Base-by-base conservation (phyloP, 2,113 vertebrate genomes). In the Rhadina sibilatrix region DNA sequence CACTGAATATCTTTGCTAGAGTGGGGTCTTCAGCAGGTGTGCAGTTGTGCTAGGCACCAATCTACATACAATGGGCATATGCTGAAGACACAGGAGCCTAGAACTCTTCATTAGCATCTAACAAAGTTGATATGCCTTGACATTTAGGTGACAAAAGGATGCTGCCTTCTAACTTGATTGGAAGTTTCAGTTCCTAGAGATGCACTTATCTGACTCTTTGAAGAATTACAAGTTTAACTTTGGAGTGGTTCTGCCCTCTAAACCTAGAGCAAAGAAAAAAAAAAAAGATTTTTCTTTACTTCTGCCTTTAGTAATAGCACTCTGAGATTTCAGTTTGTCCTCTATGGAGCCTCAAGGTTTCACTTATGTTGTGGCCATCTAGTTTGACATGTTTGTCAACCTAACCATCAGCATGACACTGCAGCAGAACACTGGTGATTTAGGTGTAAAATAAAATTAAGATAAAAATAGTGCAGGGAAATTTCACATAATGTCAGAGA, bases 401-500 rank as follows among this genome's bases (percentile, higher is more conserved):
- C 33, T 59, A 46, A 63, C 69, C 14, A 69, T 38, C 46, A 75
- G 37, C 54, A 37, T 49, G 44, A 72, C 64, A 37, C 20, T 82
- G 24, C 23, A 89, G 31, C 25, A 63, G 65, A 88, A 54, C 12
- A 10, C n/a, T 61, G 52, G 12, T 83, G 38, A 83, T 68, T 87
- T 56, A 52, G 17, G 33, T 49, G 30, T 52, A 70, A 95, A 74
- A 87, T 21, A 53, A 85, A 94, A 77, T 13, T 16, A 83, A 74
- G 35, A 19, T 44, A 70, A 90, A 86, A 63, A 33, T 56, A 66
- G 40, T 82, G 19, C 53, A 56, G 35, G 25, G 28, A 69, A 79
- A 84, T 79, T 75, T 85, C 77, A 78, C 24, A 30, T 82, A 35
- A 66, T 79, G 23, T 75, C 72, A 89, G 87, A 92, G 80, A 77